These are phyloP conservation scores for Odontamblyopus lacepedii DNA, from an alignment of 2,797 vertebrate genomes.

Conservation along the genomic window DNA sequence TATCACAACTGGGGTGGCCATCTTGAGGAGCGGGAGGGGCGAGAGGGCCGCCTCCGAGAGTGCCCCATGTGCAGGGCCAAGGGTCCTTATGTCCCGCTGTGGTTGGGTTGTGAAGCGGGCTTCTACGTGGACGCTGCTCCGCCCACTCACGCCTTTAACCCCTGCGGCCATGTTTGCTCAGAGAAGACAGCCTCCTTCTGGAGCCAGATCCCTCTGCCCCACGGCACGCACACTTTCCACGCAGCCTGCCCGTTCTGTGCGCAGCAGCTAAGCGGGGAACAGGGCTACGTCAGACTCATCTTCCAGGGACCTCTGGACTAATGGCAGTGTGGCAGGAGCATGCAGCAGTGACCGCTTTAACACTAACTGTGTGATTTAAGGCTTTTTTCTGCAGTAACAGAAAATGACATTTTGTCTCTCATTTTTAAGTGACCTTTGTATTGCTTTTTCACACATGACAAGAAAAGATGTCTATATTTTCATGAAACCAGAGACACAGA, in stretches of 20 bases:
- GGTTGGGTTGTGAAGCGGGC: conserved; percentile 95
- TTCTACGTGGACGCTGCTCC: conserved; percentile 96
- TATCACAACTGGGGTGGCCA: conserved; percentile 98
- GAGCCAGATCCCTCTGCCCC: conserved; percentile 97
- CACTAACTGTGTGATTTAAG: conserved; percentile 18
- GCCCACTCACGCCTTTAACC: conserved; percentile 94
- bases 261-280: conserved; percentile 91
- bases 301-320: conserved; percentile 98
- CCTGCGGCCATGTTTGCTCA: conserved; percentile 95
- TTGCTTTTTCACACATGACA: conserved; percentile 76
- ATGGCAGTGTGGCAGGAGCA: conserved; percentile 23
- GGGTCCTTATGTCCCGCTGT: conserved; percentile 95
- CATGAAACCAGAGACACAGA: conserved; percentile 73
- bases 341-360: conserved; percentile 15
- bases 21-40: conserved; percentile 71
- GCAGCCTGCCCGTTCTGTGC: conserved; percentile 97
- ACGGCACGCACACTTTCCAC: conserved; percentile 97
- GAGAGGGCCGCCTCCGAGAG: conserved; percentile 88
- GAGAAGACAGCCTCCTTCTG: conserved; percentile 96
- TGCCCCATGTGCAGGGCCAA: conserved; percentile 97
- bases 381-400: conserved; percentile 38
- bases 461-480: conserved; percentile 83
- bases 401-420: conserved; percentile 55
- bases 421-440: conserved; percentile 84
- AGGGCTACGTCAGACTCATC: conserved; percentile 95